Evolutionary conservation across 2,888 invertebrate genomes (phyloP).

Genomic region (Punctoribates punctum): DNA sequence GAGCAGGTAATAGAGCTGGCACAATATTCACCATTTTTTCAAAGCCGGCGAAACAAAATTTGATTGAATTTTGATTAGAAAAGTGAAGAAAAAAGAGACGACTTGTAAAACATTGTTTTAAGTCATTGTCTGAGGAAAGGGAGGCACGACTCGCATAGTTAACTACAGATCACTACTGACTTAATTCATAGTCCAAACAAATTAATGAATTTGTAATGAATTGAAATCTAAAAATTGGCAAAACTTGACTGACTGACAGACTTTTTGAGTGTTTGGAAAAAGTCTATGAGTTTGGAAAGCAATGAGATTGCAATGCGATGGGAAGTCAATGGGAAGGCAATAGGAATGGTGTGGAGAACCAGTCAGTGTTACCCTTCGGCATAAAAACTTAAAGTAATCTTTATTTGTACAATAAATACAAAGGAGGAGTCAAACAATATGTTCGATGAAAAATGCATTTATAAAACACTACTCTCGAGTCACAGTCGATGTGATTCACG

Average conservation of each 20-base stretch:
- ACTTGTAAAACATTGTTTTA: neutral
- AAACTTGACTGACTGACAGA: conserved; percentile 12
- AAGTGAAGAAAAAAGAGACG: neutral
- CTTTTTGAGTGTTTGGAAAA: neutral
- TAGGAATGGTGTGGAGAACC: conserved; percentile 7
- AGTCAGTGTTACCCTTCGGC: conserved; percentile 25
- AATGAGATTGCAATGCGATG: too few relatives aligned
- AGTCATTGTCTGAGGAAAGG: neutral
- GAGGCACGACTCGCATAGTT: neutral
- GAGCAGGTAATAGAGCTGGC: conserved; percentile 45
- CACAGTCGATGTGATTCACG: conserved; percentile 25
- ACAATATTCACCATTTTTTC: conserved; percentile 41
- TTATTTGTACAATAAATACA: conserved; percentile 30
- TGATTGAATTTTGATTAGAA: neutral
- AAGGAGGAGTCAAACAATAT: conserved; percentile 31
- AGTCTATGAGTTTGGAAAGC: too few relatives aligned
- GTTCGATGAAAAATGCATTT: conserved; percentile 7
- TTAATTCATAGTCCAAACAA: neutral
- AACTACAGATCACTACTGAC: conserved; percentile 1
- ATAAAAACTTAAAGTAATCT: conserved; percentile 19
- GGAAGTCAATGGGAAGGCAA: neutral
- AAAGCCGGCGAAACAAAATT: neutral
- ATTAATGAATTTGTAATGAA: neutral
- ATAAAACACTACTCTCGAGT: neutral
- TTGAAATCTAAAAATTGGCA: neutral